A percentile compares a stretch with the other conserved stretches of the same genome.
Evolutionary conservation across 2,113 vertebrate species (phyloP).

Genomic region (Rhinolophus ferrumequinum): DNA sequence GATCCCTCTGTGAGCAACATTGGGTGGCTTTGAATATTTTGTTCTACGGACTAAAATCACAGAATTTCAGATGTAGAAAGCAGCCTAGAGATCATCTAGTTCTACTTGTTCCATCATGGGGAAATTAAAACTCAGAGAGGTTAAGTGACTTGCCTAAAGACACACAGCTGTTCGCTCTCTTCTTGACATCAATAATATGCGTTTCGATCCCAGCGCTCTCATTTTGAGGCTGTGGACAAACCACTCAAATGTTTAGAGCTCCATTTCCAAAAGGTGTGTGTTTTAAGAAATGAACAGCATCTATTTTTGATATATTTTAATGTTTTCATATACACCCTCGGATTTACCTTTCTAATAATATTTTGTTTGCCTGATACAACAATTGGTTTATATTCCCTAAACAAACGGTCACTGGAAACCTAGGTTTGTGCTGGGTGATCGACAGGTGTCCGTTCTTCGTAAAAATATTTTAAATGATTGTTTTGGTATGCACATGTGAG

Average conservation of each 20-base stretch:
- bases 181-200: too few relatives aligned
- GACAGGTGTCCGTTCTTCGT: background rate
- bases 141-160: background rate
- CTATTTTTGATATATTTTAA: background rate
- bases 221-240: background rate
- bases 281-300: background rate
- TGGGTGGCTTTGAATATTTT: background rate
- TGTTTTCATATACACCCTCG: background rate
- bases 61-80: background rate
- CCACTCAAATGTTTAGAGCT: background rate
- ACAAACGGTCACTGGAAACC: background rate
- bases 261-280: conserved; percentile 8
- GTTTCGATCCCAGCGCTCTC: background rate
- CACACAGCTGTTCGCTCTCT: background rate
- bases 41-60: background rate
- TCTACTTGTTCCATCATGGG: background rate
- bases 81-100: background rate
- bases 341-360: conserved; percentile 37
- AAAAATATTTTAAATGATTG: conserved; percentile 1
- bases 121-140: conserved; percentile 28
- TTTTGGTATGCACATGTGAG: background rate
- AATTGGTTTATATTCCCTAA: background rate
- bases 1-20: background rate
- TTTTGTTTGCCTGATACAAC: conserved; percentile 46
- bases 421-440: background rate